These are phyloP conservation scores for Diuraphis noxia DNA, from an alignment of 1,140 invertebrate genomes.

Conservation along the genomic window DNA sequence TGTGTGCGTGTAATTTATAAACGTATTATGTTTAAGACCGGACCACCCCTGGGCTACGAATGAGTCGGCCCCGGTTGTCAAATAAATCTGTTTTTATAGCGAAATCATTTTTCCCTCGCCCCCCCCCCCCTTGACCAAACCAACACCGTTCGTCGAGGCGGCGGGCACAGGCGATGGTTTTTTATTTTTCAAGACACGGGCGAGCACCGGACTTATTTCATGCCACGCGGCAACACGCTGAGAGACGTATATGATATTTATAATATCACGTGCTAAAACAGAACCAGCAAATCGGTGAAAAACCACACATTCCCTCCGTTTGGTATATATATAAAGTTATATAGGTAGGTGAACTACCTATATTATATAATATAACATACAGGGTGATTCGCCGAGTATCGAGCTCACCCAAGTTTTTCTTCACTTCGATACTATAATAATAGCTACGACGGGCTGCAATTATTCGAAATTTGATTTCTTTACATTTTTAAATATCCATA, in stretches of 20 bases:
- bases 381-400: too few relatives aligned
- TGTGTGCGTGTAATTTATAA: constrained; percentile 45
- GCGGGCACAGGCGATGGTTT: background rate
- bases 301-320: background rate
- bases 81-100: constrained; percentile 52
- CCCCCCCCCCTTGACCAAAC: background rate
- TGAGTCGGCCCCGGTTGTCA: constrained; percentile 36
- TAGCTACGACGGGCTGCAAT: too few relatives aligned
- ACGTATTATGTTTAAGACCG: constrained; percentile 52
- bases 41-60: constrained; percentile 47
- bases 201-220: background rate
- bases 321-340: background rate
- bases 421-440: too few relatives aligned
- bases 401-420: too few relatives aligned
- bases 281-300: background rate
- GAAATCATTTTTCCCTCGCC: constrained; percentile 18
- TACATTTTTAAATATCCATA: too few relatives aligned
- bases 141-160: background rate
- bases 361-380: background rate
- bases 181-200: background rate
- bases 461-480: too few relatives aligned
- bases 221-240: background rate
- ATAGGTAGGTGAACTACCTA: background rate
- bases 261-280: background rate
- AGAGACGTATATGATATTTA: background rate